A percentile compares a stretch with the other conserved stretches of the same genome.
Evolutionary conservation across 2,797 vertebrate genomes (phyloP).

Genomic region (Pteropus rufus): DNA sequence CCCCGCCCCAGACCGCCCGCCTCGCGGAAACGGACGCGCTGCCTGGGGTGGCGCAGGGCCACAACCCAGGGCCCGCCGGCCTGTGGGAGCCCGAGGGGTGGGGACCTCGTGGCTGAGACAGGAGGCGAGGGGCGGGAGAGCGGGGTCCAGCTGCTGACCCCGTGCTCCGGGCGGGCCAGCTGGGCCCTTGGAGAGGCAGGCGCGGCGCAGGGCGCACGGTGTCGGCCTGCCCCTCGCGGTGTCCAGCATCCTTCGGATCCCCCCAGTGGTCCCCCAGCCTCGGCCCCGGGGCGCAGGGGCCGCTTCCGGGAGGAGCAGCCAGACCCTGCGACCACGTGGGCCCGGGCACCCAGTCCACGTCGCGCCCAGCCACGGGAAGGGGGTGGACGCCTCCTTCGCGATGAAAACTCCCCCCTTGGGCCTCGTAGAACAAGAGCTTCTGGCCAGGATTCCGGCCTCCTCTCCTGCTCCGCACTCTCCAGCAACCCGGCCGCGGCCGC

Average conservation of each 20-base stretch:
- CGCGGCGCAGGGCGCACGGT: neutral
- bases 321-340: neutral
- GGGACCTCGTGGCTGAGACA: rapidly evolving
- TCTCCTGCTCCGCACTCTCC: too few species aligned
- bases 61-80: neutral
- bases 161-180: rapidly evolving
- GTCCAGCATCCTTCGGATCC: neutral
- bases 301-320: neutral
- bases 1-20: neutral
- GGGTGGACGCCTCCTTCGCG: neutral
- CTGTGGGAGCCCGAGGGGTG: neutral
- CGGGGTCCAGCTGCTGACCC: neutral
- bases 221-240: neutral
- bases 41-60: neutral
- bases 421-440: rapidly evolving
- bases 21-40: neutral
- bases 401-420: neutral
- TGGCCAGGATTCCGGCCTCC: neutral
- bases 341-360: neutral
- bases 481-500: neutral
- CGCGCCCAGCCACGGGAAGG: neutral
- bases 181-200: neutral
- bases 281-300: neutral
- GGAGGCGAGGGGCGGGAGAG: rapidly evolving
- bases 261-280: neutral